These are phyloP conservation scores for Lasioglossum oenotherae DNA, from an alignment of 2,888 invertebrate species.

Conservation along the genomic window DNA sequence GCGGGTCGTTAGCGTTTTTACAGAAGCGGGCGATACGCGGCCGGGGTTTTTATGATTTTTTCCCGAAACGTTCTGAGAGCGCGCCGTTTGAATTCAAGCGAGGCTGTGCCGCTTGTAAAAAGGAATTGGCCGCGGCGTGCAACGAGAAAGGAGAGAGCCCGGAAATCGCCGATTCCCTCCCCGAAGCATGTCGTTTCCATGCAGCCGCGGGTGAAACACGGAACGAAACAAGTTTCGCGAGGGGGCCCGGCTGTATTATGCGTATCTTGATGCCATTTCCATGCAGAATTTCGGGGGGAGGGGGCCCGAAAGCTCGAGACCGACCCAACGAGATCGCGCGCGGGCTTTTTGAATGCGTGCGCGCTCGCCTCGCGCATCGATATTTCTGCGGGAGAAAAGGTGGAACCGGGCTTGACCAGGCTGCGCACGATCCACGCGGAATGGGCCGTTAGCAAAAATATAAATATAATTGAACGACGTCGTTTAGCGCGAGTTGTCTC, in stretches of 20 bases:
- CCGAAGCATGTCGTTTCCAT: conserved; percentile 64
- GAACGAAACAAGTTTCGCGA: conserved; percentile 44
- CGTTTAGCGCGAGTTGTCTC: conserved; percentile 59
- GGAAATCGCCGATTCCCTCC: conserved; percentile 30
- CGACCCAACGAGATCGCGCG: background rate
- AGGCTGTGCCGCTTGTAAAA: conserved; percentile 41
- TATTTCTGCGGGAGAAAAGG: conserved; percentile 29
- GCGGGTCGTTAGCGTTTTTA: conserved; percentile 3
- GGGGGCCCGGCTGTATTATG: conserved; percentile 19
- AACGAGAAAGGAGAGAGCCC: conserved; percentile 23
- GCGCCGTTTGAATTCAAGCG: conserved; percentile 53
- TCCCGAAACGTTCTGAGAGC: background rate
- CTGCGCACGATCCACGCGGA: conserved; percentile 41
- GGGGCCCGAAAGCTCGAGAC: background rate
- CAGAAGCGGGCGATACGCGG: background rate
- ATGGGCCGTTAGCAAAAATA: conserved; percentile 57
- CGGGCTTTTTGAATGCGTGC: conserved; percentile 35
- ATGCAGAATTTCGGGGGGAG: conserved; percentile 16
- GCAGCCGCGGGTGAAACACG: conserved; percentile 53
- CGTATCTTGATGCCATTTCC: conserved; percentile 57
- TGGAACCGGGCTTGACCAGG: conserved; percentile 27
- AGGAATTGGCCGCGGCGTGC: conserved; percentile 45
- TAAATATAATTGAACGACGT: conserved; percentile 63
- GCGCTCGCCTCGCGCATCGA: conserved; percentile 34
- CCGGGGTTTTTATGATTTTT: conserved; percentile 20